Conservation (phyloP, 2,888 invertebrate species). For the Cremastinae sp. region DNA sequence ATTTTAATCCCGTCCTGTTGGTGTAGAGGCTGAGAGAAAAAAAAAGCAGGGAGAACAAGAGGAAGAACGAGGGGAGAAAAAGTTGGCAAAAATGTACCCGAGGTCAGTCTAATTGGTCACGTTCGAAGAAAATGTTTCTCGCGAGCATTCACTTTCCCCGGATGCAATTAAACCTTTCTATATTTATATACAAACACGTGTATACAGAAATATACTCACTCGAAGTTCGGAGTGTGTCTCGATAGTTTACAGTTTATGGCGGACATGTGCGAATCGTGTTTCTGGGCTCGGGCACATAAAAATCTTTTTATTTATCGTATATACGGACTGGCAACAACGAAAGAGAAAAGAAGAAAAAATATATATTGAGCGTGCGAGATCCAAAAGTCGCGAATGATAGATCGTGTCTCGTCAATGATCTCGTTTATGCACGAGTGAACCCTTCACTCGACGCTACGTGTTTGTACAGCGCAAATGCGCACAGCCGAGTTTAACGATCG, state of each 20-base stretch:
- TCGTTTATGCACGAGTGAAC: slow-evolving; percentile 55
- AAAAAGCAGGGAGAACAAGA: too few relatives aligned
- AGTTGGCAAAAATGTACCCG: slow-evolving; percentile 23
- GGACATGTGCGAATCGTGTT: slow-evolving; percentile 36
- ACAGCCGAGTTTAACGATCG: slow-evolving; percentile 44
- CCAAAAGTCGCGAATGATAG: slow-evolving; percentile 39
- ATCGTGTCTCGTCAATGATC: slow-evolving; percentile 47
- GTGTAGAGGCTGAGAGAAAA: background rate
- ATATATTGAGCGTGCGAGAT: too few relatives aligned
- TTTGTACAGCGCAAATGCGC: background rate
- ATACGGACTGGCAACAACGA: slow-evolving; percentile 24
- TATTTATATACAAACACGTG: slow-evolving; percentile 8
- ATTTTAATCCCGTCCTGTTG: slow-evolving; percentile 36
- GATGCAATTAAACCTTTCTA: slow-evolving; percentile 55
- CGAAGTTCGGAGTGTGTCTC: slow-evolving; percentile 27
- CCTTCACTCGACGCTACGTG: slow-evolving; percentile 37
- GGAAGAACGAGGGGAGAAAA: slow-evolving; percentile 1
- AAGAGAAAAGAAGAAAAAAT: slow-evolving; percentile 1
- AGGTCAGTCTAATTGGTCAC: slow-evolving; percentile 57
- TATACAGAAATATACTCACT: slow-evolving; percentile 7
- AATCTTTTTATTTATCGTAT: slow-evolving; percentile 32
- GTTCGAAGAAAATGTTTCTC: slow-evolving; percentile 52
- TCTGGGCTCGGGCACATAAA: slow-evolving; percentile 5
- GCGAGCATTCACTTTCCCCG: slow-evolving; percentile 57
- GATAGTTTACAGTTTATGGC: slow-evolving; percentile 54